These are phyloP conservation scores for Gila orcuttii DNA, from an alignment of 2,113 vertebrate genomes.

Conservation along the genomic window DNA sequence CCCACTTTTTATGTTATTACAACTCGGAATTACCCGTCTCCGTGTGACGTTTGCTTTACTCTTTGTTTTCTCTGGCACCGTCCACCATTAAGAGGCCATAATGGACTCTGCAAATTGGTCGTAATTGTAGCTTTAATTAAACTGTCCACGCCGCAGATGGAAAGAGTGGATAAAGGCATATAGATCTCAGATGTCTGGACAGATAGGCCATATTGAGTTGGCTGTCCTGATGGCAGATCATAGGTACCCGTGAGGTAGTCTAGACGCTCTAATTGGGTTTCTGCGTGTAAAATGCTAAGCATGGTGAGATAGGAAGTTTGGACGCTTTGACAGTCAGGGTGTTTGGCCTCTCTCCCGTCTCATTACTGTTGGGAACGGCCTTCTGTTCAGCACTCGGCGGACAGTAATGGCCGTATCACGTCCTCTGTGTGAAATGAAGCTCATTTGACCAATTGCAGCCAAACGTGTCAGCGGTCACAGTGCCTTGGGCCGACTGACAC, in stretches of 20 bases:
- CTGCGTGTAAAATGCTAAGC: slow-evolving; percentile 36
- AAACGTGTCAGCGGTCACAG: slow-evolving; percentile 23
- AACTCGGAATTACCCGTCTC: not conserved
- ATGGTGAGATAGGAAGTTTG: slow-evolving; percentile 13
- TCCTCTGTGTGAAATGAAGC: slow-evolving; percentile 46
- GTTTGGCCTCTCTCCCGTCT: slow-evolving; percentile 46
- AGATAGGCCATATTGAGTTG: slow-evolving; percentile 60
- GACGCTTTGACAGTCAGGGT: not conserved
- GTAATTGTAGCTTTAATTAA: slow-evolving; percentile 78
- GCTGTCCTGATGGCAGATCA: slow-evolving; percentile 35
- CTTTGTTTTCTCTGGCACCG: slow-evolving; percentile 39
- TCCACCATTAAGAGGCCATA: slow-evolving; percentile 58
- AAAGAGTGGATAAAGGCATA: slow-evolving; percentile 69
- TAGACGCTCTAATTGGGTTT: slow-evolving; percentile 61
- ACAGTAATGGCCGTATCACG: slow-evolving; percentile 60
- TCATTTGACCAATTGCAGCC: slow-evolving; percentile 53
- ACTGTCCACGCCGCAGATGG: slow-evolving; percentile 70
- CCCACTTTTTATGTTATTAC: slow-evolving; percentile 21
- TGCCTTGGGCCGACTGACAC: not conserved
- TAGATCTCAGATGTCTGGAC: slow-evolving; percentile 72
- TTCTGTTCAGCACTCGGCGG: slow-evolving; percentile 59
- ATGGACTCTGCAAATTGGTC: slow-evolving; percentile 65
- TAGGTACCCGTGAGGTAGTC: slow-evolving; percentile 63
- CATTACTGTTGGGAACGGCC: slow-evolving; percentile 47
- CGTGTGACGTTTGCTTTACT: not conserved